Percentiles rank a stretch among this genome's conserved stretches.
Conservation (phyloP, 2,888 invertebrate species). For the Drosophila prolongata region DNA sequence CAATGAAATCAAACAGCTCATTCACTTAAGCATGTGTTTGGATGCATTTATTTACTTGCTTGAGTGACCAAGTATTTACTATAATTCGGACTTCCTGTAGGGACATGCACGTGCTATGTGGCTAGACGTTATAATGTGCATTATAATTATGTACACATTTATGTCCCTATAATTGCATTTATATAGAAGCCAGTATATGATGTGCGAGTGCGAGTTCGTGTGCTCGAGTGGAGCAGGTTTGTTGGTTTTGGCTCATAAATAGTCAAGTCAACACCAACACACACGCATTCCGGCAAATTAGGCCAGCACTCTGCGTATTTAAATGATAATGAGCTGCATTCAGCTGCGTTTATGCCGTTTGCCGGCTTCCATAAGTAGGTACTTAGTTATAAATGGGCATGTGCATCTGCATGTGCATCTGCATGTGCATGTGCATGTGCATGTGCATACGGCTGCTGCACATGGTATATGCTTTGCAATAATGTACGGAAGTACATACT, state of each 20-base stretch:
- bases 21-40: slow-evolving; percentile 21
- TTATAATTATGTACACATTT: slow-evolving; percentile 57
- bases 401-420: not conserved
- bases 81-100: slow-evolving; percentile 32
- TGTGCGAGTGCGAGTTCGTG: slow-evolving; percentile 19
- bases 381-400: slow-evolving; percentile 36
- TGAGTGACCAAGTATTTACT: slow-evolving; percentile 37
- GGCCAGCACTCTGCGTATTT: slow-evolving; percentile 71
- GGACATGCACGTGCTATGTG: slow-evolving; percentile 47
- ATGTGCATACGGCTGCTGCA: slow-evolving; percentile 6
- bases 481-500: slow-evolving; percentile 33
- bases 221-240: slow-evolving; percentile 30
- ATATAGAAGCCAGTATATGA: slow-evolving; percentile 14
- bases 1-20: slow-evolving; percentile 53
- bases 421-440: slow-evolving; percentile 3
- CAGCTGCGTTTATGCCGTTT: slow-evolving; percentile 39
- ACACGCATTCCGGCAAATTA: slow-evolving; percentile 57
- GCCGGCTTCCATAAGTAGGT: slow-evolving; percentile 36
- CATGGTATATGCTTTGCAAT: slow-evolving; percentile 8
- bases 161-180: slow-evolving; percentile 30
- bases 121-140: slow-evolving; percentile 71
- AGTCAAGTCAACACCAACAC: slow-evolving; percentile 47
- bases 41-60: slow-evolving; percentile 16
- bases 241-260: slow-evolving; percentile 58
- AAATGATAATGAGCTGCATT: slow-evolving; percentile 75